These are phyloP conservation scores for Halcyon smyrnensis DNA, from an alignment of 2,797 vertebrate species.

Conservation along the genomic window DNA sequence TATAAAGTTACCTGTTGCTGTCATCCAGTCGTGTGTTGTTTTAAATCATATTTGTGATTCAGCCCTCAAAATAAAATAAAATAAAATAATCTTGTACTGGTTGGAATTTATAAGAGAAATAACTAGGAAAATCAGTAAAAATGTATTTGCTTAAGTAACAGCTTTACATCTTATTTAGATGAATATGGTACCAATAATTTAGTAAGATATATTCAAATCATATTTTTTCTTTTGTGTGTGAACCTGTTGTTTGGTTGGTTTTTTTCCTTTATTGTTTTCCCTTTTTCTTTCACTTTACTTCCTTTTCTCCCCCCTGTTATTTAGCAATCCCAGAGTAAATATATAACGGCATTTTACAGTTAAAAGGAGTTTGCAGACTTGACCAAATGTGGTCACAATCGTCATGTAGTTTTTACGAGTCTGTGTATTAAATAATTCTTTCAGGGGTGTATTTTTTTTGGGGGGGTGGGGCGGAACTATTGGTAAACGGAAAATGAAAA, in stretches of 20 bases:
- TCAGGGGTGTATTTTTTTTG: neutral
- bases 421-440: neutral
- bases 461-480: fast-evolving
- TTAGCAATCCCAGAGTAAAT: neutral
- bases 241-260: neutral
- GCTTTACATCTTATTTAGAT: neutral
- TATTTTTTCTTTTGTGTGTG: neutral
- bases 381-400: neutral
- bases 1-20: constrained; percentile 28
- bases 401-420: neutral
- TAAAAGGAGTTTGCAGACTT: neutral
- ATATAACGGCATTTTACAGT: neutral
- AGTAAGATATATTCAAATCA: neutral
- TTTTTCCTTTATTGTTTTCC: neutral
- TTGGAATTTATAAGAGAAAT: neutral
- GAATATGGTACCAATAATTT: neutral
- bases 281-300: neutral
- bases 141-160: neutral
- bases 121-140: neutral
- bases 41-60: neutral
- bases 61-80: neutral
- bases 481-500: neutral
- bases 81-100: neutral
- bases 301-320: neutral
- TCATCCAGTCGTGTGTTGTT: neutral